Percentiles rank a stretch among this genome's conserved stretches.
These are phyloP conservation scores for Cryptoleucopteryx plumbea DNA, from an alignment of 2,113 vertebrate species.

Conservation along the genomic window DNA sequence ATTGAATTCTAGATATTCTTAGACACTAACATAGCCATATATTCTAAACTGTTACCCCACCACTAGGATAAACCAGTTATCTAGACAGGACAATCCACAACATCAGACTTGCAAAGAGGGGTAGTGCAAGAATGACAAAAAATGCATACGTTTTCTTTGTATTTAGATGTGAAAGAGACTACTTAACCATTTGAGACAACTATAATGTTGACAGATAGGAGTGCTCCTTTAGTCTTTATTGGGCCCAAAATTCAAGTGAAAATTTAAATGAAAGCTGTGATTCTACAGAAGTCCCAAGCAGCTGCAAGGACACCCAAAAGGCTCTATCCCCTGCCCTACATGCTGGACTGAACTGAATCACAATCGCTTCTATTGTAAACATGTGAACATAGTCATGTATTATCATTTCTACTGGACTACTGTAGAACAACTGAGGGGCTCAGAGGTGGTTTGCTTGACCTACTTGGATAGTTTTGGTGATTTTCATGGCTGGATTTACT, in stretches of 20 bases:
- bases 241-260: background rate
- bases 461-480: slow-evolving; percentile 98
- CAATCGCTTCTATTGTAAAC: background rate
- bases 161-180: background rate
- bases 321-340: background rate
- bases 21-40: background rate
- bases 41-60: background rate
- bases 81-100: background rate
- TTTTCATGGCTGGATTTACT: slow-evolving; percentile 80
- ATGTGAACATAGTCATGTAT: background rate
- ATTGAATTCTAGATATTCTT: background rate
- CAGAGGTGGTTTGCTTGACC: background rate
- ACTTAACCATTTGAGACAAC: background rate
- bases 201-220: background rate
- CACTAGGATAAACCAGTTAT: background rate
- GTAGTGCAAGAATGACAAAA: background rate
- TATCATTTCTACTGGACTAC: background rate
- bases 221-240: background rate
- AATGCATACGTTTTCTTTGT: background rate
- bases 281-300: background rate
- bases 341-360: background rate
- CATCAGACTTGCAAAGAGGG: background rate
- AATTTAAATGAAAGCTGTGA: background rate
- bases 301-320: background rate
- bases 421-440: background rate